Base-by-base conservation (phyloP, 37 sponge, comb jelly and placozoan species). In the Mnemiopsis leidyi region DNA sequence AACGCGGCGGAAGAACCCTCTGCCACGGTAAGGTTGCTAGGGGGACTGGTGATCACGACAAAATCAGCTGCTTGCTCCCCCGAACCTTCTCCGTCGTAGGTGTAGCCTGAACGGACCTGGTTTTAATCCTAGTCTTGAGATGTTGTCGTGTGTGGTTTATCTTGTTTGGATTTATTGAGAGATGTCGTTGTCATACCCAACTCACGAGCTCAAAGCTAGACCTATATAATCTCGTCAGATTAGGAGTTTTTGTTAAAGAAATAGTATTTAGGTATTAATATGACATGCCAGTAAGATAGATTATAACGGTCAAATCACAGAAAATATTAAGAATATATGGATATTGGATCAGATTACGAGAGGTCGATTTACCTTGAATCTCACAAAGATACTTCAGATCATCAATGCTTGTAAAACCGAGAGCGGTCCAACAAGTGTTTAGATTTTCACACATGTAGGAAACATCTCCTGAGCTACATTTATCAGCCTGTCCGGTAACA, bases 311-410 rank as follows among this genome's bases (percentile, higher is more conserved):
- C 5, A 23, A 71, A 28, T 23, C n/a, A 71, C 7, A 25, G 5
- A 71, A 5, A 18, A 71, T 29, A 71, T 71, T 71, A n/a, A 71
- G 30, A 71, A 71, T 71, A 71, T 48, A 18, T 48, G 61, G 13
- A 48, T 48, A 48, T 71, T 7, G 30, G 20, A 71, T 28, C 75
- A 71, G 5, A n/a, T n/a, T n/a, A n/a, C n/a, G n/a, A n/a, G n/a
- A n/a, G n/a, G n/a, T n/a, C n/a, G n/a, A n/a, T n/a, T n/a, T n/a
- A 71, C 75, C 75, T 71, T 71, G 75, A 28, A 71, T 71, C 30
- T 71, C 75, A 71, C 75, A 71, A 25, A 71, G 75, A 71, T 71
- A 71, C 75, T 71, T n/a, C 7, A 48, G 61, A 48, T 48, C 61
- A 13, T 48, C 61, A 18, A 5, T 48, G 61, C 61, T 48, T 48